Evolutionary conservation across 2,888 invertebrate species (phyloP).

Genomic region (Volucella zonaria): DNA sequence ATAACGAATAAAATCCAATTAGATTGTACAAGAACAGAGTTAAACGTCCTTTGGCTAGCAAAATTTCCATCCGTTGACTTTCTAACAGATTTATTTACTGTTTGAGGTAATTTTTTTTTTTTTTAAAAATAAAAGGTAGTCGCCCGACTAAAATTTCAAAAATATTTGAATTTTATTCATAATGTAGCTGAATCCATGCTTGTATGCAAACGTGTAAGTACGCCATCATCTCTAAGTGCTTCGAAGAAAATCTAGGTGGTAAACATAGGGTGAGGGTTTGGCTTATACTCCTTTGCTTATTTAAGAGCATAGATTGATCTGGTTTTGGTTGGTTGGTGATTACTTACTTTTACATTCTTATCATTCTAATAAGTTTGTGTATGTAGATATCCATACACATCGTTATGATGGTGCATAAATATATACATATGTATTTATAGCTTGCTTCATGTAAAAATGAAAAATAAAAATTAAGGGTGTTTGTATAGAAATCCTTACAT

Average conservation of each 20-base stretch:
- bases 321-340: slow-evolving; percentile 68
- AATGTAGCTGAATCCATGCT: not conserved
- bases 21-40: slow-evolving; percentile 25
- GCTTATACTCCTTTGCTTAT: slow-evolving; percentile 53
- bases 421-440: too few species aligned
- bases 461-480: slow-evolving; percentile 30
- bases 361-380: slow-evolving; percentile 26
- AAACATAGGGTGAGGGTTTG: slow-evolving; percentile 35
- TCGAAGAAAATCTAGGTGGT: slow-evolving; percentile 28
- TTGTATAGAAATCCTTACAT: slow-evolving; percentile 29
- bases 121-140: slow-evolving; percentile 19
- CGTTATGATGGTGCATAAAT: too few species aligned
- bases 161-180: slow-evolving; percentile 20
- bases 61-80: slow-evolving; percentile 17
- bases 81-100: not conserved
- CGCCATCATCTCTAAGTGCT: slow-evolving; percentile 18
- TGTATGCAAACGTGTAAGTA: slow-evolving; percentile 17
- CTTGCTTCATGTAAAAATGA: not conserved
- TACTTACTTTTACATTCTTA: slow-evolving; percentile 52
- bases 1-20: slow-evolving; percentile 48
- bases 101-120: slow-evolving; percentile 11
- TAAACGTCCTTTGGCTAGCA: slow-evolving; percentile 20
- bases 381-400: not conserved
- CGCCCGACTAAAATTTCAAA: slow-evolving; percentile 14
- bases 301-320: slow-evolving; percentile 56